A percentile compares a stretch with the other conserved stretches of the same genome.
Evolutionary conservation across 2,888 invertebrate species (phyloP).

Genomic region (Cylindroiulus punctatus): DNA sequence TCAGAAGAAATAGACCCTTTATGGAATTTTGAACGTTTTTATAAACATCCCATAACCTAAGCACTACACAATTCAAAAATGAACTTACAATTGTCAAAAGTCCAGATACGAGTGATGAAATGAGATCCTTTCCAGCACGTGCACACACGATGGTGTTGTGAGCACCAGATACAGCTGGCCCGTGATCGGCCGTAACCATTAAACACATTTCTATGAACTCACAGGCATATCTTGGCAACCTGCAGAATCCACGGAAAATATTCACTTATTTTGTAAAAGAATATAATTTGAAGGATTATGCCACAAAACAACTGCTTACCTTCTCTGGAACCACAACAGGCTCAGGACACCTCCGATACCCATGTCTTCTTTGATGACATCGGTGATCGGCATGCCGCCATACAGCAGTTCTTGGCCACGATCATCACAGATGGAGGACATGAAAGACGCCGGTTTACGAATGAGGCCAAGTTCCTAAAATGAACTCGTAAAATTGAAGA

Average conservation of each 20-base stretch:
- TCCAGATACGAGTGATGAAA: conserved; percentile 95
- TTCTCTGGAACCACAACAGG: conserved; percentile 96
- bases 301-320: conserved; percentile 60
- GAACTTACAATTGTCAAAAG: conserved; percentile 91
- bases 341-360: conserved; percentile 98
- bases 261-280: background rate
- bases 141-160: conserved; percentile 99
- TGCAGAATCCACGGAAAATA: conserved; percentile 63
- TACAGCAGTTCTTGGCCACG: conserved; percentile 96
- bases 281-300: background rate
- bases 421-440: conserved; percentile 99
- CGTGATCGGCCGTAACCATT: conserved; percentile 98
- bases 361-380: conserved; percentile 84
- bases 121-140: conserved; percentile 95
- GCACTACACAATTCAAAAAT: background rate
- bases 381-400: conserved; percentile 86
- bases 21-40: background rate
- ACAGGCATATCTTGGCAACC: conserved; percentile 90
- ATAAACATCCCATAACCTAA: no score
- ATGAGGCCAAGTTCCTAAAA: conserved; percentile 85
- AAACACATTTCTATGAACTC: conserved; percentile 99
- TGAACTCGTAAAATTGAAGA: background rate
- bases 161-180: conserved; percentile 97
- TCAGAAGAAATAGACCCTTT: no score
- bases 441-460: conserved; percentile 98